Evolutionary conservation across 2,113 vertebrate species (phyloP).

Genomic region (Forbesichthys papilliferus): DNA sequence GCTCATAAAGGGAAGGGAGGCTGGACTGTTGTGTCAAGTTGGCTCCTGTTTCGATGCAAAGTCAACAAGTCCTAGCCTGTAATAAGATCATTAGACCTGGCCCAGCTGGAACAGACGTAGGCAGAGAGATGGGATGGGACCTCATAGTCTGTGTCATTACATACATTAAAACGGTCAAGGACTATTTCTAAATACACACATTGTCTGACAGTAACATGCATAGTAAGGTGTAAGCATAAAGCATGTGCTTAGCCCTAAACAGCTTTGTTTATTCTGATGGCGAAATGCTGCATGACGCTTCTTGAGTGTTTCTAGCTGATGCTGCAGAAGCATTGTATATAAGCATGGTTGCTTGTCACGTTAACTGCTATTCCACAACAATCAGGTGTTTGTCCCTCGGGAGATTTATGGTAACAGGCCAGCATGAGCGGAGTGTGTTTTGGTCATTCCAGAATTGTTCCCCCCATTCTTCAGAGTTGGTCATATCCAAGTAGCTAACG

Average conservation of each 20-base stretch:
- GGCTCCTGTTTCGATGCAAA: conserved; percentile 59
- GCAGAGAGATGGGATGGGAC: conserved; percentile 46
- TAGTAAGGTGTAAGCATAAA: neutral
- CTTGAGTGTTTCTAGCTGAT: too few relatives aligned
- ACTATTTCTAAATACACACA: conserved; percentile 11
- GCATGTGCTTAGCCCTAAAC: neutral
- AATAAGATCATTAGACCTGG: conserved; percentile 73
- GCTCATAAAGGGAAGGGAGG: conserved; percentile 18
- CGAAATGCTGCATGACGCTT: neutral
- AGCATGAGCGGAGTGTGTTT: conserved; percentile 1
- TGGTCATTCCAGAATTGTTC: conserved; percentile 4
- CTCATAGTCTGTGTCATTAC: conserved; percentile 29
- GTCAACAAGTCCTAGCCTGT: conserved; percentile 74
- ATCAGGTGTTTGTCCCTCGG: neutral
- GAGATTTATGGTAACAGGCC: neutral
- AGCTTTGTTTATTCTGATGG: neutral
- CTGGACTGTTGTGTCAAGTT: conserved; percentile 54
- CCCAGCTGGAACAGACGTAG: conserved; percentile 39
- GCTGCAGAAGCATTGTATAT: neutral
- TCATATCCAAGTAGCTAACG: conserved; percentile 23
- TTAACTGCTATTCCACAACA: neutral
- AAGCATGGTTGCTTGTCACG: neutral
- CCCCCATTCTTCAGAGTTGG: neutral
- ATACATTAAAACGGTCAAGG: conserved; percentile 15
- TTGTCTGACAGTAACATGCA: neutral